These are phyloP conservation scores for Aurelia aurita DNA, from an alignment of 30 jellyfish, hydroid and myxozoan genomes.

Conservation along the genomic window DNA sequence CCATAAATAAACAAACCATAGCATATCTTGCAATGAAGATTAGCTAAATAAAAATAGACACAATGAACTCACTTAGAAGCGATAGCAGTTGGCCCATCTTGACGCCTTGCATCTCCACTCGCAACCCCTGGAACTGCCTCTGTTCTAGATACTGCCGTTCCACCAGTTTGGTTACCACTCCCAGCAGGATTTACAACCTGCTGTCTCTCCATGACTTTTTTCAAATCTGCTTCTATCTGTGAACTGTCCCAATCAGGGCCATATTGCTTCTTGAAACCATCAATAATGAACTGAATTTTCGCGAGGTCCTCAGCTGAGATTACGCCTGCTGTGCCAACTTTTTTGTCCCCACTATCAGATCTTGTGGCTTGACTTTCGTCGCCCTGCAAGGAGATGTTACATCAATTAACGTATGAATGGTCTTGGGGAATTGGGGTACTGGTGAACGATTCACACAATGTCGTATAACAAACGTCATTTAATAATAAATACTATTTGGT, in stretches of 20 bases:
- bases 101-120: background rate
- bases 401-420: no score
- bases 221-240: conserved; percentile 52
- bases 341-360: background rate
- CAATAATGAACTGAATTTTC: conserved; percentile 28
- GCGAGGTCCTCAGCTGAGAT: conserved; percentile 47
- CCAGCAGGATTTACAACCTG: background rate
- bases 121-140: background rate
- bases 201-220: conserved; percentile 34
- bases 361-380: background rate
- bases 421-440: no score
- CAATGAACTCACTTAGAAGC: no score
- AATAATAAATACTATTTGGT: no score
- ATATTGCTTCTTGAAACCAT: conserved; percentile 53
- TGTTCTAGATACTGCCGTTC: background rate
- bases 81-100: no score
- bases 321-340: background rate
- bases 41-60: no score
- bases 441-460: no score
- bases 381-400: no score
- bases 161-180: background rate
- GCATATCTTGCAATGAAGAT: no score
- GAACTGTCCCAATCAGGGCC: conserved; percentile 71
- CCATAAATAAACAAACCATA: no score
- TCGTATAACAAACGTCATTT: no score